Percentiles rank a stretch among this genome's conserved stretches.
Conservation (phyloP, 2,113 vertebrate species). For the Gymnarchus niloticus region DNA sequence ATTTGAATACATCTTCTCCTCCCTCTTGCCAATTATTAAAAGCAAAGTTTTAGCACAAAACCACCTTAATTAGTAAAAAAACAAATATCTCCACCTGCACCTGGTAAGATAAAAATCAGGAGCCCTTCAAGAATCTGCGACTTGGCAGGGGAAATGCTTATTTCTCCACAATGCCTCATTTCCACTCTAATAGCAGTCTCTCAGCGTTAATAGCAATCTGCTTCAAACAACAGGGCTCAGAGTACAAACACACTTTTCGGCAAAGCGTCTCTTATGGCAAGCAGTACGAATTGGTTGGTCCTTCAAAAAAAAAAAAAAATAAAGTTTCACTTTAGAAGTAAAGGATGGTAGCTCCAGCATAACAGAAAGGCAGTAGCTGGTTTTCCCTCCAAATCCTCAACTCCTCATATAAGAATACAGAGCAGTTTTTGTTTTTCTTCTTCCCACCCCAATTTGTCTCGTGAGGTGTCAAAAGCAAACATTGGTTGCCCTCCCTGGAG, state of each 20-base stretch:
- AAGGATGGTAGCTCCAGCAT: constrained; percentile 33
- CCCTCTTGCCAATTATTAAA: constrained; percentile 42
- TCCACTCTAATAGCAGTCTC: constrained; percentile 53
- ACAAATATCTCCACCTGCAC: constrained; percentile 47
- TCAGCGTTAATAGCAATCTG: constrained; percentile 52
- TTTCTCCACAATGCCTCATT: constrained; percentile 61
- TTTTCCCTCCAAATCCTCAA: background rate
- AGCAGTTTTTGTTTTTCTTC: background rate
- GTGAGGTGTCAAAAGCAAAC: constrained; percentile 27
- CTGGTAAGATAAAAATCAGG: constrained; percentile 57
- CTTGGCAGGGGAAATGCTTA: constrained; percentile 50
- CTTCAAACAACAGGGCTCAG: constrained; percentile 51
- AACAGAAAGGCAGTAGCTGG: constrained; percentile 23
- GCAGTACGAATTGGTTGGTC: constrained; percentile 24
- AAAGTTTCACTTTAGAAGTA: background rate
- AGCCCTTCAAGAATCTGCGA: constrained; percentile 51
- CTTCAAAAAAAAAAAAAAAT: background rate
- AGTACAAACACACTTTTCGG: constrained; percentile 36
- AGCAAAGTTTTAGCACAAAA: constrained; percentile 49
- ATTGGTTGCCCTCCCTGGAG: constrained; percentile 21
- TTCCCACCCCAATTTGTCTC: background rate
- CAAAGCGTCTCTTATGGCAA: constrained; percentile 26
- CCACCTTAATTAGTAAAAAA: constrained; percentile 52
- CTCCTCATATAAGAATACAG: background rate
- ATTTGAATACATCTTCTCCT: constrained; percentile 41